phyloP scores from a whole-genome alignment of 2,797 vertebrate genomes.

The Danio albolineatus region DNA sequence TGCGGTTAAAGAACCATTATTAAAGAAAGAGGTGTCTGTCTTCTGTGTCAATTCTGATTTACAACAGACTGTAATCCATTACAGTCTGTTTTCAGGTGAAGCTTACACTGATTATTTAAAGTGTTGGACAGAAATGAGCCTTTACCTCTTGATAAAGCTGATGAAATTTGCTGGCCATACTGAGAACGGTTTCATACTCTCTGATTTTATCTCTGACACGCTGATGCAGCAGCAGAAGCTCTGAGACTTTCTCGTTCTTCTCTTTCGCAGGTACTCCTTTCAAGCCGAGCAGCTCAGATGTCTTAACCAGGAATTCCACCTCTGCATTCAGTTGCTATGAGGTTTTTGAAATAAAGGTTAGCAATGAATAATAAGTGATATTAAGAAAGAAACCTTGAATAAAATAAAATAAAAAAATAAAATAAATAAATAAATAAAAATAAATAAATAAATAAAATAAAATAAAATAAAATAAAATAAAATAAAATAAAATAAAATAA shows the following conservation, averaged over 20 bases:
- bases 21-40: too few relatives aligned
- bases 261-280: slow-evolving; percentile 75
- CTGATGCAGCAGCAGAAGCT: slow-evolving; percentile 81
- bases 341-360: background rate
- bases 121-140: slow-evolving; percentile 30
- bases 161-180: slow-evolving; percentile 82
- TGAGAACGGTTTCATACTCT: slow-evolving; percentile 81
- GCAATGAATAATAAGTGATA: background rate
- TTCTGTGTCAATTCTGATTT: background rate
- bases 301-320: slow-evolving; percentile 79
- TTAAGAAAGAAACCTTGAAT: background rate
- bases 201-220: slow-evolving; percentile 79
- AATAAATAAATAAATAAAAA: background rate
- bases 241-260: slow-evolving; percentile 77
- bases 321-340: slow-evolving; percentile 85
- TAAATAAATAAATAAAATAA: background rate
- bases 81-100: background rate
- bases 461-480: too few relatives aligned
- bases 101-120: background rate
- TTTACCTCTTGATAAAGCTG: slow-evolving; percentile 81
- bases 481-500: background rate
- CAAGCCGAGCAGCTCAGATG: slow-evolving; percentile 75
- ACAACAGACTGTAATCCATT: background rate
- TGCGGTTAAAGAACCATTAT: too few relatives aligned
- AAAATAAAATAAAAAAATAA: background rate